phyloP scores from a whole-genome alignment of 2,888 invertebrate genomes.

The Dorcus parallelipipedus region DNA sequence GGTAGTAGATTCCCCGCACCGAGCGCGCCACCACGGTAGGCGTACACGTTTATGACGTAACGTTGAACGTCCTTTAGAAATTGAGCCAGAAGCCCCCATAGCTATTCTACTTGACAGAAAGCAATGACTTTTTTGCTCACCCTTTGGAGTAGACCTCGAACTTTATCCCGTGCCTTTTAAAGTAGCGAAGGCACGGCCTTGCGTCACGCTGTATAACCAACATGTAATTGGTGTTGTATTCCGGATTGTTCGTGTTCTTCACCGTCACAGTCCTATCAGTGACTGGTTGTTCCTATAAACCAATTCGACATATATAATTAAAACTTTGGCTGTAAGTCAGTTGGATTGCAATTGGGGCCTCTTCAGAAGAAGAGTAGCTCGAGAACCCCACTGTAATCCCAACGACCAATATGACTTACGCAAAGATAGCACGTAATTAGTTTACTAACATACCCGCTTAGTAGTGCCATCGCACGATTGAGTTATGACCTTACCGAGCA shows the following conservation, averaged over 20 bases:
- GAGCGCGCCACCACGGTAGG: no score
- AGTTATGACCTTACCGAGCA: no score
- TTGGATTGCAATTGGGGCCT: not conserved
- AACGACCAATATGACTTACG: no score
- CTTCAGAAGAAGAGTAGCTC: no score
- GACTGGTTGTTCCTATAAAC: conserved; percentile 64
- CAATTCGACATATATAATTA: not conserved
- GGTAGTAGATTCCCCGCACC: no score
- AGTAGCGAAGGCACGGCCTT: conserved; percentile 77
- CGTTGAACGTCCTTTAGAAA: no score
- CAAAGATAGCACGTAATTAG: not conserved
- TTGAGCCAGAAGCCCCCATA: no score
- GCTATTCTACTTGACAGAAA: not conserved
- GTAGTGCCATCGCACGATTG: no score
- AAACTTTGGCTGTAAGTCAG: no score
- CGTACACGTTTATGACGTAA: no score
- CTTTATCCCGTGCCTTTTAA: conserved; percentile 87
- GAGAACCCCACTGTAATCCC: no score
- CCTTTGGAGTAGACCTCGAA: conserved; percentile 90
- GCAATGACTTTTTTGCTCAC: conserved; percentile 54
- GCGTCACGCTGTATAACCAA: conserved; percentile 76
- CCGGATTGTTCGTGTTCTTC: conserved; percentile 84
- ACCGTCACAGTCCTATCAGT: conserved; percentile 74
- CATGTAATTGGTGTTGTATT: conserved; percentile 77
- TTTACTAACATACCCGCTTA: not conserved